Percentiles rank a stretch among this genome's conserved stretches.
Conservation (phyloP, 2,888 invertebrate genomes). For the Prenolepis imparis region DNA sequence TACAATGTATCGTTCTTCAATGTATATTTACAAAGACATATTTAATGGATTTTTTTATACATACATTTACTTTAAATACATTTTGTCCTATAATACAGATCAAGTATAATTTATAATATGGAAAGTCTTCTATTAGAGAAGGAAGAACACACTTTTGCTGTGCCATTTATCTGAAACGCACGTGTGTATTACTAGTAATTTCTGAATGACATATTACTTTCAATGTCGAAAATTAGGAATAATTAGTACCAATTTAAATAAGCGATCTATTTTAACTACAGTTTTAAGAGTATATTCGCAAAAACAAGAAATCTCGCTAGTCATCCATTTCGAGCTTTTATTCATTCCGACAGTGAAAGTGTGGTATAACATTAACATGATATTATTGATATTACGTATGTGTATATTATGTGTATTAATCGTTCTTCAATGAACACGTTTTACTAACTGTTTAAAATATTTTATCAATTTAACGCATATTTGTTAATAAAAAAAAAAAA, state of each 20-base stretch:
- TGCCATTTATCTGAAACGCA: conserved; percentile 15
- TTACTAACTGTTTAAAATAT: conserved; percentile 23
- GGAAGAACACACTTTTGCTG: conserved; percentile 69
- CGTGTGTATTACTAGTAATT: background rate
- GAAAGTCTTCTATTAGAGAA: conserved; percentile 54
- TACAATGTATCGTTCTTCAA: conserved; percentile 24
- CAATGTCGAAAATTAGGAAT: background rate
- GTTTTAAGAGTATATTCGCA: conserved; percentile 51
- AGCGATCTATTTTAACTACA: conserved; percentile 50
- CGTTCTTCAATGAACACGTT: conserved; percentile 4
- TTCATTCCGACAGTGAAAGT: conserved; percentile 70
- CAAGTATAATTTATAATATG: conserved; percentile 57
- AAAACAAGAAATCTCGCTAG: conserved; percentile 57
- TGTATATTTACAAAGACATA: conserved; percentile 61
- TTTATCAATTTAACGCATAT: conserved; percentile 26
- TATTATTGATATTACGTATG: conserved; percentile 40
- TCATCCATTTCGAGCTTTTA: conserved; percentile 37
- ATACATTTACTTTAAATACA: conserved; percentile 61
- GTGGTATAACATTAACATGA: conserved; percentile 30
- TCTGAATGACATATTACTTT: background rate
- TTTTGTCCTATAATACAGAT: conserved; percentile 54
- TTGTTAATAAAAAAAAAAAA: conserved; percentile 20
- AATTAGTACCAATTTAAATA: background rate
- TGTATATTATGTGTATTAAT: conserved; percentile 4
- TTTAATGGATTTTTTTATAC: conserved; percentile 63